Conservation (phyloP, 2,797 vertebrate species). For the Thalassophryne amazonica region DNA sequence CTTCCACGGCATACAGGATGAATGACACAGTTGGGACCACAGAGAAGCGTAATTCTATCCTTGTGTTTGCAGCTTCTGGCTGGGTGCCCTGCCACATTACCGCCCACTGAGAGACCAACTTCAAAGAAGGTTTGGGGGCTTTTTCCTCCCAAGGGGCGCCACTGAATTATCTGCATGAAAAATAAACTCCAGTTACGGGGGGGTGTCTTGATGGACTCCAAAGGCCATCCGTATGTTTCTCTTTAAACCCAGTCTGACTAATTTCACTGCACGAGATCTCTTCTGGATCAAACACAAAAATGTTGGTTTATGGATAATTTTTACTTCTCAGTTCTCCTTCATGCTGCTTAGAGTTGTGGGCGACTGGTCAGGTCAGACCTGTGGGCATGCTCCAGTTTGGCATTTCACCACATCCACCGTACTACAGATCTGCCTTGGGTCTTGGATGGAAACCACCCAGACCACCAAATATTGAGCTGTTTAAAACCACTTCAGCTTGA, state of each 20-base stretch:
- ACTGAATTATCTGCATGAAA: conserved; percentile 58
- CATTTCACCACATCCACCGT: no score
- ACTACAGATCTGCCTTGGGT: no score
- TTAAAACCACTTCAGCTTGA: no score
- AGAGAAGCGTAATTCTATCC: conserved; percentile 53
- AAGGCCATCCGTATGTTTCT: conserved; percentile 61
- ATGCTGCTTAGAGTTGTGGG: no score
- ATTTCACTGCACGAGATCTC: conserved; percentile 45
- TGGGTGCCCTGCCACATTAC: conserved; percentile 60
- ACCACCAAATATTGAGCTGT: no score
- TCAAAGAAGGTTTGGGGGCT: conserved; percentile 55
- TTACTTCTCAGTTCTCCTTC: conserved; percentile 16
- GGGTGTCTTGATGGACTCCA: conserved; percentile 58
- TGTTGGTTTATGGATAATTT: conserved; percentile 39
- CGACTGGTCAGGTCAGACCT: no score
- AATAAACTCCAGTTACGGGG: conserved; percentile 62
- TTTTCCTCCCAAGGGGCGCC: conserved; percentile 40
- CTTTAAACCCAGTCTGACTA: conserved; percentile 46
- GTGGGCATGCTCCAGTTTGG: no score
- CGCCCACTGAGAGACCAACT: conserved; percentile 59
- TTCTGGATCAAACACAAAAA: conserved; percentile 31
- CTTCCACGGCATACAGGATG: conserved; percentile 52
- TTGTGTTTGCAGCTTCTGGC: conserved; percentile 65
- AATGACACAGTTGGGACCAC: conserved; percentile 55
- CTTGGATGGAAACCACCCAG: no score